These are phyloP conservation scores for Reinhardtius hippoglossoides DNA, from an alignment of 2,113 vertebrate genomes.

Conservation along the genomic window DNA sequence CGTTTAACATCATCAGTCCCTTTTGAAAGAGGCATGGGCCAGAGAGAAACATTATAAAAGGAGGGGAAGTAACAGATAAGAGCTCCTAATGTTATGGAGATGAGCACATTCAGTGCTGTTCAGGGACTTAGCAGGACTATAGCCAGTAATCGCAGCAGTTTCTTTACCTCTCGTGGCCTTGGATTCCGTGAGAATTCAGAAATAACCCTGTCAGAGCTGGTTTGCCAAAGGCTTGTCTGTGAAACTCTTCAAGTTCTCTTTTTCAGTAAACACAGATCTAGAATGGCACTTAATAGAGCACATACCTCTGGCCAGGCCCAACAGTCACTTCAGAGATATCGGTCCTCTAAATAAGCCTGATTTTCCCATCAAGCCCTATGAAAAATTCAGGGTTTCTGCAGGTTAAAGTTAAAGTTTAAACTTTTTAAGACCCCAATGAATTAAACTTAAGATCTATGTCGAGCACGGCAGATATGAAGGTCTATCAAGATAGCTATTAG, in stretches of 20 bases:
- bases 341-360: too few species aligned
- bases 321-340: background rate
- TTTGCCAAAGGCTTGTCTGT: slow-evolving; percentile 5
- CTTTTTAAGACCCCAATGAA: too few species aligned
- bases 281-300: background rate
- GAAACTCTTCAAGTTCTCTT: background rate
- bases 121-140: slow-evolving; percentile 5
- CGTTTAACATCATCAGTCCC: slow-evolving; percentile 32
- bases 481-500: too few species aligned
- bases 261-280: slow-evolving; percentile 22
- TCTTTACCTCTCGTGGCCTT: background rate
- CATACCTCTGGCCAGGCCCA: background rate
- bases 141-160: slow-evolving; percentile 17
- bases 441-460: too few species aligned
- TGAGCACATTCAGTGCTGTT: slow-evolving; percentile 31
- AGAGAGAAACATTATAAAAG: slow-evolving; percentile 22
- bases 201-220: slow-evolving; percentile 4
- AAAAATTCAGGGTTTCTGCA: too few species aligned
- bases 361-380: too few species aligned
- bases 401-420: too few species aligned
- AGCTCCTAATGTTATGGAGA: slow-evolving; percentile 39
- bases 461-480: too few species aligned
- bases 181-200: slow-evolving; percentile 33
- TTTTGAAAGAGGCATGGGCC: slow-evolving; percentile 8
- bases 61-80: slow-evolving; percentile 31